Evolutionary conservation across 1,140 invertebrate genomes (phyloP).

Genomic region (Tetranychus urticae): DNA sequence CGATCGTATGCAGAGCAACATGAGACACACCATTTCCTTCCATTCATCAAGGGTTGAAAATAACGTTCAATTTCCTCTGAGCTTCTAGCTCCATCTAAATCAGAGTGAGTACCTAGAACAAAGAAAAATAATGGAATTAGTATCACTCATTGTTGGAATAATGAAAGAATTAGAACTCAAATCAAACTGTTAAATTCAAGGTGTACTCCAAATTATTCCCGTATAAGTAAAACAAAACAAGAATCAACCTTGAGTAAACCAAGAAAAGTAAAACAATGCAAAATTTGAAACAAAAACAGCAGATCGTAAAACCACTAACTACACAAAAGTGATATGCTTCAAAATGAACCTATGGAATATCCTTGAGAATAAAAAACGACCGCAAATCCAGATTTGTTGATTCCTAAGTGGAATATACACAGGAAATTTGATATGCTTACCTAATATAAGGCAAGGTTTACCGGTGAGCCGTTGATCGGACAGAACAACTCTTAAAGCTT

Average conservation of each 20-base stretch:
- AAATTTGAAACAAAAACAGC: too few species aligned
- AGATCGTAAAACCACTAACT: too few species aligned
- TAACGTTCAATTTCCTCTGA: constrained; percentile 1
- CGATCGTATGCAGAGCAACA: constrained; percentile 2
- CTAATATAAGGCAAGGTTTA: constrained; percentile 13
- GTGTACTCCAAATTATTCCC: too few species aligned
- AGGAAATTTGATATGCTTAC: constrained; percentile 1
- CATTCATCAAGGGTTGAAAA: constrained; percentile 3
- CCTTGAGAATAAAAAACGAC: too few species aligned
- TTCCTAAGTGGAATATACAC: too few species aligned
- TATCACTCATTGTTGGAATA: background rate
- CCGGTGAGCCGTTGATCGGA: constrained; percentile 9
- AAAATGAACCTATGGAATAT: too few species aligned
- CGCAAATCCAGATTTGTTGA: too few species aligned
- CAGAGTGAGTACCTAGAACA: constrained; percentile 2
- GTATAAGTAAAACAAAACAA: too few species aligned
- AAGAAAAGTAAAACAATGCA: too few species aligned
- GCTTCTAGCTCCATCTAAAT: constrained; percentile 1
- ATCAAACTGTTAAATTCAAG: background rate
- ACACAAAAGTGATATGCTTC: too few species aligned
- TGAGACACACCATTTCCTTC: constrained; percentile 1
- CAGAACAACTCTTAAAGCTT: constrained; percentile 10
- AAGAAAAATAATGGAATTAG: background rate
- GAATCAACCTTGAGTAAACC: too few species aligned
- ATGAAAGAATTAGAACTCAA: background rate